These are phyloP conservation scores for Oceanites oceanicus DNA, from an alignment of 2,113 vertebrate genomes.

Conservation along the genomic window DNA sequence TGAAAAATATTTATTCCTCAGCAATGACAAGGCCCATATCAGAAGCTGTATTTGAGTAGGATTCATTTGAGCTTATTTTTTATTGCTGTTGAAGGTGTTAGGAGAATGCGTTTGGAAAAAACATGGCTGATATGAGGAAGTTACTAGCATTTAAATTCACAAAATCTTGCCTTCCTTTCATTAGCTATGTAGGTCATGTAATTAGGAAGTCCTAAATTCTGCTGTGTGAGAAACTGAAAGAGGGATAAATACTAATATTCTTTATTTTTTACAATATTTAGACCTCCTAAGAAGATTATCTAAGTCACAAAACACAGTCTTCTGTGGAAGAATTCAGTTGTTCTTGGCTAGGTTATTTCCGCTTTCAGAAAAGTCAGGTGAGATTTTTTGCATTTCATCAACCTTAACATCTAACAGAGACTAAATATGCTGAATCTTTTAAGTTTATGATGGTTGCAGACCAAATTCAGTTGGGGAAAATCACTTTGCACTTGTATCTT, in stretches of 20 bases:
- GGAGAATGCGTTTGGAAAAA: background rate
- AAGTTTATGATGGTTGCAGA: background rate
- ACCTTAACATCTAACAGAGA: background rate
- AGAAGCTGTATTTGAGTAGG: background rate
- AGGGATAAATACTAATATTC: background rate
- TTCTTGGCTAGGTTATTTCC: slow-evolving; percentile 97
- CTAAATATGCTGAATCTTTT: background rate
- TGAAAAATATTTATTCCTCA: background rate
- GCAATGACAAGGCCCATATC: background rate
- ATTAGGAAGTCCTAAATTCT: background rate
- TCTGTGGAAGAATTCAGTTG: slow-evolving; percentile 97
- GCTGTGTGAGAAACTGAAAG: background rate
- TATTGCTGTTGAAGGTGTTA: background rate
- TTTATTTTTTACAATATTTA: slow-evolving; percentile 54
- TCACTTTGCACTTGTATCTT: background rate
- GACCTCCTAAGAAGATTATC: slow-evolving; percentile 95
- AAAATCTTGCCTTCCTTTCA: background rate
- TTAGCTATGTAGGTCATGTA: background rate
- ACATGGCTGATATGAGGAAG: background rate
- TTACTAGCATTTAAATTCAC: background rate
- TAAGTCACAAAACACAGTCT: slow-evolving; percentile 98
- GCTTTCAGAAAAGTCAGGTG: slow-evolving; percentile 97
- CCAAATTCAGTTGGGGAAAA: background rate
- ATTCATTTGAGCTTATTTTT: background rate
- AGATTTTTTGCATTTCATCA: slow-evolving; percentile 30